Conservation (phyloP, 2,888 invertebrate genomes). For the Brassicogethes aeneus region DNA sequence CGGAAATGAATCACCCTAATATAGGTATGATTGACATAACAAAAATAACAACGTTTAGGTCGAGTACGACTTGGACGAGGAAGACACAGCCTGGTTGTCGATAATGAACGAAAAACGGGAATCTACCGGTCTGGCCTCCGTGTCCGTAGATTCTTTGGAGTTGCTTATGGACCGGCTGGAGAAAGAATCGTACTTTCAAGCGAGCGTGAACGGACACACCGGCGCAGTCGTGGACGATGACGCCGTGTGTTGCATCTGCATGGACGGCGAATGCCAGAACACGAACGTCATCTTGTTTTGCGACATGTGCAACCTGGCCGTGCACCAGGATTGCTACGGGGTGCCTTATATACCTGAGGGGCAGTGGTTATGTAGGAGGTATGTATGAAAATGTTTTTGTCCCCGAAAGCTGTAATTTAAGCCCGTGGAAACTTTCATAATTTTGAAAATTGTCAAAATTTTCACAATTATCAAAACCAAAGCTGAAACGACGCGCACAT, state of each 20-base stretch:
- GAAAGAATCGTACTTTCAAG: conserved; percentile 94
- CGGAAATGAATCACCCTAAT: no score
- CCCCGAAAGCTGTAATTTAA: no score
- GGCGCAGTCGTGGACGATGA: conserved; percentile 89
- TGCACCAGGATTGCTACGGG: conserved; percentile 98
- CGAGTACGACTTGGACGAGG: conserved; percentile 98
- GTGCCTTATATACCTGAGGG: conserved; percentile 55
- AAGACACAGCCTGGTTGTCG: conserved; percentile 90
- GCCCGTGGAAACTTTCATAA: no score
- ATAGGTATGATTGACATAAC: no score
- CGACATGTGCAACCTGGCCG: conserved; percentile 99
- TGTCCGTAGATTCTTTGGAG: conserved; percentile 87
- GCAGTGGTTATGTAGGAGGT: conserved; percentile 86
- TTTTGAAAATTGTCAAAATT: no score
- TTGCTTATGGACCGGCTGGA: conserved; percentile 95
- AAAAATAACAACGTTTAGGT: conserved; percentile 35
- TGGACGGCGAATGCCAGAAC: conserved; percentile 98
- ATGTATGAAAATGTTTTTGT: conserved; percentile 1
- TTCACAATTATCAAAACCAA: not conserved
- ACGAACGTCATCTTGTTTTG: conserved; percentile 98
- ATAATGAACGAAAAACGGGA: conserved; percentile 79
- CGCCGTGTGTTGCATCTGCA: conserved; percentile 97
- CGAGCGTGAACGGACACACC: conserved; percentile 57
- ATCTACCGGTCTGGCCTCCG: conserved; percentile 59
- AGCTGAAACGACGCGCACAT: no score